Base-by-base conservation (phyloP, 2,888 invertebrate species). In the Byasa hedistus region DNA sequence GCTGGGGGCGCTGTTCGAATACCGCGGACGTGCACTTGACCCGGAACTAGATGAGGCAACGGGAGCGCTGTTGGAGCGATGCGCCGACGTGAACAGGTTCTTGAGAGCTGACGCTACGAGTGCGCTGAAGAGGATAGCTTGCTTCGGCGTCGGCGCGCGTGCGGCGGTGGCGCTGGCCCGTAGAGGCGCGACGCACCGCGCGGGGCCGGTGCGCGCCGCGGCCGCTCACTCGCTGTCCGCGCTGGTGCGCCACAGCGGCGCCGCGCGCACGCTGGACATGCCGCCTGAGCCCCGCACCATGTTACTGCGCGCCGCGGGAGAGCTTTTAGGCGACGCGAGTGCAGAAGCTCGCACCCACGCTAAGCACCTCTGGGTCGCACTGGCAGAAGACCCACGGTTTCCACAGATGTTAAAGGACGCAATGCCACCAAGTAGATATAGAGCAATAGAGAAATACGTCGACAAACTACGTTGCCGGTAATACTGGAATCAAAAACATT, bases 51-150 rank as follows among this genome's bases (percentile, higher is more conserved):
- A 99, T 78, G 96, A 97, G 79, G 93, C 98, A 61, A 95, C 95
- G 0, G 94, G 93, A 24, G 95, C 96, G 15, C 87, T 99, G 66
- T 92, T 99, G 39, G 96, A 96, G 73, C 95, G 98, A 69, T 96
- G 97, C 61, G 98, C 98, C 0, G 99, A 99, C 79, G 98, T 98
- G 10, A 98, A 98, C 87, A 95, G 96, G 74, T 98, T 99, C 82
- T 93, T 99, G 61, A 93, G 98, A 24, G 96, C 96, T 48, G 99
- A 99, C 85, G 97, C 98, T 3, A 95, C 95, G 66, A 92, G 93
- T 15, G 96, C 98, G 1, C 86, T 99, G 55, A 96, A 95, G 75
- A 93, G 94, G 19, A 95, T 99, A 94, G 95, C 97, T 67, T 95
- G 96, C 66, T 93, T 95, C 69, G 93, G 97, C 22, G 94, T 95